phyloP scores from a whole-genome alignment of 2,888 invertebrate genomes.

The Eupsilia transversa region DNA sequence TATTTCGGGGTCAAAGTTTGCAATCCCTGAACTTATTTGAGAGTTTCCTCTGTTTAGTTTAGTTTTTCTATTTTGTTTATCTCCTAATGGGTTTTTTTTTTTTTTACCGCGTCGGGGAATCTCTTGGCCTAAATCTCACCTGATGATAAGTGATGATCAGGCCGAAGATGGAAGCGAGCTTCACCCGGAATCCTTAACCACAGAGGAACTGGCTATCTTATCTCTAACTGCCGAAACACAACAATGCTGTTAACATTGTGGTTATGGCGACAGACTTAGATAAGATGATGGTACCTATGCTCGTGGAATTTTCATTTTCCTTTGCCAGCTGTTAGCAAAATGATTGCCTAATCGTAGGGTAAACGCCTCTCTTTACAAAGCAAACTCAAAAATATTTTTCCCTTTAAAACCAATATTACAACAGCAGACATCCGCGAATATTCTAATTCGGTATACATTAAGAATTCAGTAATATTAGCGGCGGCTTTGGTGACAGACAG shows the following conservation, averaged over 20 bases:
- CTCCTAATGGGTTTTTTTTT: background rate
- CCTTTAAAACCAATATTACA: background rate
- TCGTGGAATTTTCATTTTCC: background rate
- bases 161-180: no score
- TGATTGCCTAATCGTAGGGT: background rate
- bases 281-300: no score
- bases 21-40: constrained; percentile 9
- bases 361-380: background rate
- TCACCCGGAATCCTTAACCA: no score
- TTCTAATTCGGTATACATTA: constrained; percentile 34
- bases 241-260: no score
- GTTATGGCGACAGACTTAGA: no score
- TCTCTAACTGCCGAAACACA: no score
- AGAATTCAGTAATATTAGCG: constrained; percentile 26
- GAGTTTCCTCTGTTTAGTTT: constrained; percentile 11
- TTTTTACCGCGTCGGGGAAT: no score
- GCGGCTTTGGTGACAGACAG: constrained; percentile 38
- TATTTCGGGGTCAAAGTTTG: constrained; percentile 16
- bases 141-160: no score
- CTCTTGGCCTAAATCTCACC: no score
- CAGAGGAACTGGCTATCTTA: no score
- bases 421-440: constrained; percentile 1
- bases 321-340: background rate
- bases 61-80: constrained; percentile 10
- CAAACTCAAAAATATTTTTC: background rate